Evolutionary conservation across 2,888 invertebrate species (phyloP), one percentile per base, ranked within the genome.

Genomic region (Andrena flavipes): DNA sequence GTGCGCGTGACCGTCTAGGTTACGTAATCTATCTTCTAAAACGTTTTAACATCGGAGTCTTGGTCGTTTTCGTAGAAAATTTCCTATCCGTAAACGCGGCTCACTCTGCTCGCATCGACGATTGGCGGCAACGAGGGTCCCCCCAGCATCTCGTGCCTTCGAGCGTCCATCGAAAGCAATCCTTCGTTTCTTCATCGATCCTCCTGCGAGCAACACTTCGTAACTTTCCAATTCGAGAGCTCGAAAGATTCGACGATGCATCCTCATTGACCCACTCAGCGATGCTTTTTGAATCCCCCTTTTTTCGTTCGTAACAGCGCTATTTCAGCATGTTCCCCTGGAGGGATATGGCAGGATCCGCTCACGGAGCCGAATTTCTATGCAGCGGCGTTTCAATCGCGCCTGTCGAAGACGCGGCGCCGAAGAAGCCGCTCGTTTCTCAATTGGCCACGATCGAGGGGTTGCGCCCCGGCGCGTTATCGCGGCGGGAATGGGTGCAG

Each of bases 21-120:
- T 74, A 72, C 75, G 73, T 70, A 70, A 16, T 59, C 67, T 85
- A 85, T 71, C 64, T n/a, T 82, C 84, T 84, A 76, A 35, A 87
- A 81, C 79, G 78, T 60, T 88, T 86, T 82, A 85, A 88, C 68
- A 42, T 74, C 76, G 82, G 76, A 85, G 80, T 85, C 80, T 89
- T 89, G 89, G 89, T 89, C 88, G 82, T 84, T 88, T 88, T 86
- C 82, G 83, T 89, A 88, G 85, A 89, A 89, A 89, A 87, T 80
- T 5, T 84, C 73, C 80, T 87, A 84, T 84, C 80, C 79, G 84
- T 85, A 84, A 78, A 78, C 74, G 77, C 29, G 82, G 64, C 63
- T 75, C 63, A 69, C 63, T 80, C 72, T n/a, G 64, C 63, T 75
- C 59, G 49, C 29, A 35, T 35, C 20, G 62, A 56, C 30, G 60